phyloP scores from a whole-genome alignment of 2,797 vertebrate genomes.

The Hyperoplus immaculatus region DNA sequence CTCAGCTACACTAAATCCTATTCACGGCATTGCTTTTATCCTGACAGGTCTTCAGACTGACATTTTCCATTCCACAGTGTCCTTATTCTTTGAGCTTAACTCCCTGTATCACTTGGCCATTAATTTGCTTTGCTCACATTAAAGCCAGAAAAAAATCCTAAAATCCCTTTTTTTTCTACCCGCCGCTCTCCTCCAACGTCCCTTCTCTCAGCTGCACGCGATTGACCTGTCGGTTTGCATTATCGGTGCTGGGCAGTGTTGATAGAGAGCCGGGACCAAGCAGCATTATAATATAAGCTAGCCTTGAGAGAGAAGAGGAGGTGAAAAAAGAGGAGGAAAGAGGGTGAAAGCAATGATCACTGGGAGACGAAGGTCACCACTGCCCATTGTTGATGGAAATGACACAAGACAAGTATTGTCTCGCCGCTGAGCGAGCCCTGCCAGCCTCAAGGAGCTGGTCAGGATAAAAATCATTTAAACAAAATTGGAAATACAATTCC shows the following conservation, averaged over 20 bases:
- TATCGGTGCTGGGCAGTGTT: conserved; percentile 64
- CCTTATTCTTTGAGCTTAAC: conserved; percentile 61
- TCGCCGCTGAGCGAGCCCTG: conserved; percentile 22
- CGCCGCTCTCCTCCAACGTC: conserved; percentile 2
- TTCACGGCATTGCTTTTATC: conserved; percentile 56
- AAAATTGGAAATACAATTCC: conserved; percentile 57
- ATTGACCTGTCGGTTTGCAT: conserved; percentile 73
- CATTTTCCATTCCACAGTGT: conserved; percentile 60
- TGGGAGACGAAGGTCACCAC: conserved; percentile 49
- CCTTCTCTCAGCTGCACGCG: conserved; percentile 49
- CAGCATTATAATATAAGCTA: conserved; percentile 69
- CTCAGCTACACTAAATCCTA: conserved; percentile 35
- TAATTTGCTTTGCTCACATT: conserved; percentile 72
- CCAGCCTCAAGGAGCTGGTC: conserved; percentile 42
- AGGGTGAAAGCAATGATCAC: conserved; percentile 32
- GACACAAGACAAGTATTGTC: conserved; percentile 50
- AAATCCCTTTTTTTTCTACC: conserved; percentile 40
- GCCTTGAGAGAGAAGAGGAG: conserved; percentile 39
- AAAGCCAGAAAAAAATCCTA: conserved; percentile 62
- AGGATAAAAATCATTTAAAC: conserved; percentile 31
- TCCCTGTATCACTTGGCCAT: conserved; percentile 67
- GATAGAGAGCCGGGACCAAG: conserved; percentile 59
- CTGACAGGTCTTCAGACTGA: conserved; percentile 56
- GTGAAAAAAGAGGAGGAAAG: conserved; percentile 11
- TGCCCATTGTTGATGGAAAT: conserved; percentile 61